Evolutionary conservation across 2,888 invertebrate species (phyloP).

Genomic region (Charanyca ferruginea): DNA sequence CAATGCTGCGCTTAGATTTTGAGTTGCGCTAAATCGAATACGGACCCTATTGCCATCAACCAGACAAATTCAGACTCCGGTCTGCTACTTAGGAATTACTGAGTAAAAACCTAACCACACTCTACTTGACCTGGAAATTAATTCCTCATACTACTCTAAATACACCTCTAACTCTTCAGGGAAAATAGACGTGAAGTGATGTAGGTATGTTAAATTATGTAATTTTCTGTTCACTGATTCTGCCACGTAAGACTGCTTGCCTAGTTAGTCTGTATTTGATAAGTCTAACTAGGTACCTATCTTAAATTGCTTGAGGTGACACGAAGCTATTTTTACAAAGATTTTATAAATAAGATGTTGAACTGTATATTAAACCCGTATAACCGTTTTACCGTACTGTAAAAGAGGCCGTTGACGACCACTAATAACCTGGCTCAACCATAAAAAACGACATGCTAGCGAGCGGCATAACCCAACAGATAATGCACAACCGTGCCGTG

Average conservation of each 20-base stretch:
- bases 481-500: too few species aligned
- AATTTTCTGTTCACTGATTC: background rate
- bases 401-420: too few species aligned
- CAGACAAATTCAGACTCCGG: too few species aligned
- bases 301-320: background rate
- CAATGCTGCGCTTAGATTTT: too few species aligned
- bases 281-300: background rate
- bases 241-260: background rate
- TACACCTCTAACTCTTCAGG: background rate
- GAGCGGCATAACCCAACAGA: too few species aligned
- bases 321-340: background rate
- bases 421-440: too few species aligned
- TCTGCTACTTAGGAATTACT: too few species aligned
- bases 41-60: background rate
- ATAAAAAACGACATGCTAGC: too few species aligned
- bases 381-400: too few species aligned
- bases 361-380: slow-evolving; percentile 57
- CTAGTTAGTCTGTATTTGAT: background rate
- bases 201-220: background rate
- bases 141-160: background rate
- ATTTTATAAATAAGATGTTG: background rate
- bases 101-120: too few species aligned
- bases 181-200: too few species aligned
- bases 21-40: too few species aligned
- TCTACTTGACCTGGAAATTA: background rate